Percentiles rank a stretch among this genome's conserved stretches.
Conservation (phyloP, 2,113 vertebrate species). For the Gulo gulo region DNA sequence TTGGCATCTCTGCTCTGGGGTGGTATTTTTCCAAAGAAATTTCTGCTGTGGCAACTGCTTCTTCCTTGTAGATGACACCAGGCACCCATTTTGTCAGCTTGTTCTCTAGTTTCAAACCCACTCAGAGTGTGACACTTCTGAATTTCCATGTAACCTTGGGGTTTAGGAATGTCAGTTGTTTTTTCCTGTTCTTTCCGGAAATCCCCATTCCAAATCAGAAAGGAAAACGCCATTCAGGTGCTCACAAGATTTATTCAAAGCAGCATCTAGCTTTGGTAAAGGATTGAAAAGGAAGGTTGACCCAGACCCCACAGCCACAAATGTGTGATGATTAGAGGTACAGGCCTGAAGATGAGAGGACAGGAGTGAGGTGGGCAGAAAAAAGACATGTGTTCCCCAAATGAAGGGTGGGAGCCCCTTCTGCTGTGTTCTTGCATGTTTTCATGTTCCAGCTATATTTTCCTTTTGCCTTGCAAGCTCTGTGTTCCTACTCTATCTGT, state of each 20-base stretch:
- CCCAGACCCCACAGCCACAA: background rate
- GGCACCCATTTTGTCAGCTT: background rate
- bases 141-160: slow-evolving; percentile 31
- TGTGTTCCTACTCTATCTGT: background rate
- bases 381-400: background rate
- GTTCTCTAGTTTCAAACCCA: background rate
- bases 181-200: slow-evolving; percentile 63
- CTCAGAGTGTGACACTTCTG: slow-evolving; percentile 18
- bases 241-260: slow-evolving; percentile 23
- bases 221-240: slow-evolving; percentile 3
- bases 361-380: background rate
- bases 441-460: background rate
- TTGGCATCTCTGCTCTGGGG: background rate
- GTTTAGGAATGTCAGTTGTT: slow-evolving; percentile 58
- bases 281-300: background rate
- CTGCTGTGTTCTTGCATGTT: no score
- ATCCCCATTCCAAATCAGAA: slow-evolving; percentile 1
- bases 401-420: fast-evolving
- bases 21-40: background rate
- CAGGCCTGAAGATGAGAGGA: background rate
- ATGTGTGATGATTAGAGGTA: background rate
- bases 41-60: background rate
- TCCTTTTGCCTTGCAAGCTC: background rate
- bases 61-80: background rate
- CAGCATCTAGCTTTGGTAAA: background rate